Evolutionary conservation across 2,113 vertebrate genomes (phyloP).

Genomic region (Junco hyemalis): DNA sequence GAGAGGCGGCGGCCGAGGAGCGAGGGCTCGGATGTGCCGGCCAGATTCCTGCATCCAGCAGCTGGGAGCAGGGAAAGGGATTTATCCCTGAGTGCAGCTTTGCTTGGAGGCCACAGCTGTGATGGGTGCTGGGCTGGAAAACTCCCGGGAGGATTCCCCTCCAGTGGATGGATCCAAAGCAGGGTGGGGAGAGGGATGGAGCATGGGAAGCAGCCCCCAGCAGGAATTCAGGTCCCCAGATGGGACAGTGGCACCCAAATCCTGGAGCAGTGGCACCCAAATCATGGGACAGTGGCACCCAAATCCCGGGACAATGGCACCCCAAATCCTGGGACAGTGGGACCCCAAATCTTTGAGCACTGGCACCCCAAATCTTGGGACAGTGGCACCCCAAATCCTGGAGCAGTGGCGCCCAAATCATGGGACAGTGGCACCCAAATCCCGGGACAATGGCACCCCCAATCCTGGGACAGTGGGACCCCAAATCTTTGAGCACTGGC

Average conservation of each 20-base stretch:
- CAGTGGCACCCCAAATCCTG: not conserved
- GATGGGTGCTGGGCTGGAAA: not conserved
- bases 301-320: no score
- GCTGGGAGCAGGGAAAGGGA: not conserved
- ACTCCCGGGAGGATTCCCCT: not conserved
- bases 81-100: not conserved
- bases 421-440: fast-evolving
- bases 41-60: conserved; percentile 25
- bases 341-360: fast-evolving
- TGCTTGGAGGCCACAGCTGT: fast-evolving
- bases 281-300: no score
- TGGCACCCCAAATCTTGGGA: fast-evolving
- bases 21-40: not conserved
- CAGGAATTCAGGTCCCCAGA: not conserved
- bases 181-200: not conserved
- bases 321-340: no score
- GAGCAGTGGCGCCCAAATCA: fast-evolving
- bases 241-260: no score
- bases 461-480: no score
- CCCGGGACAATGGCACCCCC: no score
- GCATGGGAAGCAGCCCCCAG: fast-evolving
- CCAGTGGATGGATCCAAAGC: fast-evolving
- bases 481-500: fast-evolving
- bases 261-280: no score
- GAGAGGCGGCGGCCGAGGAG: not conserved